Evolutionary conservation across 2,797 vertebrate genomes (phyloP).

Genomic region (Enteromius viviparus): DNA sequence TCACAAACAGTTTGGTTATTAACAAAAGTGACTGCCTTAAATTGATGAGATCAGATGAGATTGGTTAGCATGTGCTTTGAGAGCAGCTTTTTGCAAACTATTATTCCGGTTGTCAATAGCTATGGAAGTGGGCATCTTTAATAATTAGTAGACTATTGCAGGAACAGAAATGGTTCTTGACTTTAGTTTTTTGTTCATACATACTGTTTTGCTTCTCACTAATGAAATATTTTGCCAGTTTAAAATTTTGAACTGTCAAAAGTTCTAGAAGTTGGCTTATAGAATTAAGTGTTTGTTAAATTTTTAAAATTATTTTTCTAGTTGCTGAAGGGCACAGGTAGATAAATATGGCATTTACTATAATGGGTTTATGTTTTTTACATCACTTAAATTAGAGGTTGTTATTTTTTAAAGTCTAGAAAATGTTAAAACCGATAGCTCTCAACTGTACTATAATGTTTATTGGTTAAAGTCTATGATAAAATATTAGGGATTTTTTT

Average conservation of each 20-base stretch:
- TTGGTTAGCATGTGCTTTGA: background rate
- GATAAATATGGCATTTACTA: background rate
- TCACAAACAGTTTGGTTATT: background rate
- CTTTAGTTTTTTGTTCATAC: background rate
- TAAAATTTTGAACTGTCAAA: background rate
- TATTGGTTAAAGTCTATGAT: background rate
- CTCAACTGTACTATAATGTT: background rate
- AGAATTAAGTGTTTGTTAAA: background rate
- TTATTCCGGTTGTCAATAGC: background rate
- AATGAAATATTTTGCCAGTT: background rate
- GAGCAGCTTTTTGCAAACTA: background rate
- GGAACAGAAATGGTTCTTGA: background rate
- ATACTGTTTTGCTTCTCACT: background rate
- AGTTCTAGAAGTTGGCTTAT: background rate
- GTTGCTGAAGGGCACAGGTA: background rate
- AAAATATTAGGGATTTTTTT: background rate
- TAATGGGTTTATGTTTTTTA: background rate
- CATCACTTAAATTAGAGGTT: background rate
- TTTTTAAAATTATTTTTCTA: background rate
- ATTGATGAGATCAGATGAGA: background rate
- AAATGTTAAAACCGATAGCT: background rate
- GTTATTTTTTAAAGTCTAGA: background rate
- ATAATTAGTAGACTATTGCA: background rate
- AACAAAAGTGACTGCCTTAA: constrained; percentile 13
- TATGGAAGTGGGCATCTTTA: background rate